phyloP scores from a whole-genome alignment of 2,113 vertebrate species.

The Neodon shergylaensis region DNA sequence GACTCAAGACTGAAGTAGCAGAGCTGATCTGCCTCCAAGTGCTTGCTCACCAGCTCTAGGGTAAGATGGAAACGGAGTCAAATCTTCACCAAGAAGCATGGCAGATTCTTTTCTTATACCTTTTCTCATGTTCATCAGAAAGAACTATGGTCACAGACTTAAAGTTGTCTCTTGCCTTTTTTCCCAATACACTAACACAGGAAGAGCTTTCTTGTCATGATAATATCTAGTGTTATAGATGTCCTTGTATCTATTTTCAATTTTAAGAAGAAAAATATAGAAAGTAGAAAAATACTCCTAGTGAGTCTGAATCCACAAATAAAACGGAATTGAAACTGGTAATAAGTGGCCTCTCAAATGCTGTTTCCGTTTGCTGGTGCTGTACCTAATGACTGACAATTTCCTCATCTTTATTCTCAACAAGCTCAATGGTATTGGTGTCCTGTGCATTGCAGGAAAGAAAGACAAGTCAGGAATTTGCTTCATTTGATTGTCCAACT shows the following conservation, averaged over 20 bases:
- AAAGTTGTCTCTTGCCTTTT: background rate
- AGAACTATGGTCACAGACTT: background rate
- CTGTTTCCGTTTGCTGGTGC: conserved; percentile 50
- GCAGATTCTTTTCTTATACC: background rate
- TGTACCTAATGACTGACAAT: conserved; percentile 69
- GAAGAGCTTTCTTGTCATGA: conserved; percentile 27
- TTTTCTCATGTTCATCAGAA: background rate
- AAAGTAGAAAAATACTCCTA: conserved; percentile 56
- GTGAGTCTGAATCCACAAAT: conserved; percentile 54
- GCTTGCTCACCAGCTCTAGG: background rate
- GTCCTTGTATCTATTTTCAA: conserved; percentile 40
- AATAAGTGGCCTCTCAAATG: conserved; percentile 65
- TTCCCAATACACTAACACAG: background rate
- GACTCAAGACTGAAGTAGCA: background rate
- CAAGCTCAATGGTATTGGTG: conserved; percentile 54
- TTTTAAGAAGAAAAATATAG: background rate
- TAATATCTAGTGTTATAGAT: background rate
- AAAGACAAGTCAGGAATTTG: conserved; percentile 70
- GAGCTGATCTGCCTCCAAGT: background rate
- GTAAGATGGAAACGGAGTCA: background rate
- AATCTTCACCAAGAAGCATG: background rate
- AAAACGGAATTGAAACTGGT: conserved; percentile 61
- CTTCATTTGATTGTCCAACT: conserved; percentile 69
- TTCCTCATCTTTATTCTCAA: conserved; percentile 78
- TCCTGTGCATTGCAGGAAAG: conserved; percentile 54